Percentiles rank a stretch among this genome's conserved stretches.
These are phyloP conservation scores for Oryzias woworae DNA, from an alignment of 2,113 vertebrate species.

Conservation along the genomic window DNA sequence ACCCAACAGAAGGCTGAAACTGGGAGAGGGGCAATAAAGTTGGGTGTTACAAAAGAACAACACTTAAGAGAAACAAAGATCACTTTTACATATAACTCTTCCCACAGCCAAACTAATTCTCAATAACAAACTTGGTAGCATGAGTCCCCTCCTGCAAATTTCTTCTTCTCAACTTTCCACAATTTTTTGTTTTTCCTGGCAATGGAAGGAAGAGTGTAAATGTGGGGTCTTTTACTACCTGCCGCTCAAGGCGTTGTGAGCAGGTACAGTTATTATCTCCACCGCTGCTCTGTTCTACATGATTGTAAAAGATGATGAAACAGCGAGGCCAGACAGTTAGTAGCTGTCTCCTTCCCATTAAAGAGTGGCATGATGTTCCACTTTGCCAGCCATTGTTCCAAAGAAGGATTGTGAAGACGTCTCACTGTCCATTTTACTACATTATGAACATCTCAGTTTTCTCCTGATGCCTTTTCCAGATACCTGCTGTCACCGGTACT, in stretches of 20 bases:
- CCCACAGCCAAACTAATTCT: not conserved
- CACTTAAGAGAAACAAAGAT: slow-evolving; percentile 48
- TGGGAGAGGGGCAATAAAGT: slow-evolving; percentile 57
- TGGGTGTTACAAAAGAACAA: slow-evolving; percentile 56
- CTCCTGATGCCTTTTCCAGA: slow-evolving; percentile 3
- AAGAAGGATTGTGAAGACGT: slow-evolving; percentile 4
- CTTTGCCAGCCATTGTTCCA: slow-evolving; percentile 9
- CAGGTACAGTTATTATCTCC: slow-evolving; percentile 66
- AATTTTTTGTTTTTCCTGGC: slow-evolving; percentile 22
- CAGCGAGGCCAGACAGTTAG: slow-evolving; percentile 7
- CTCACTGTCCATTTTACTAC: not conserved
- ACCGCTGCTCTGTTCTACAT: slow-evolving; percentile 65
- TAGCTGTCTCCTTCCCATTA: slow-evolving; percentile 16
- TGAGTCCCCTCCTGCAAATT: slow-evolving; percentile 10
- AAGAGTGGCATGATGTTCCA: slow-evolving; percentile 15
- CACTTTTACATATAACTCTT: slow-evolving; percentile 2
- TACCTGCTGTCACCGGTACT: slow-evolving; percentile 13
- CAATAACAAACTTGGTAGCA: slow-evolving; percentile 29
- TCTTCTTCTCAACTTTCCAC: slow-evolving; percentile 16
- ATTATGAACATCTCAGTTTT: no score
- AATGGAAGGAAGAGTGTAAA: slow-evolving; percentile 56
- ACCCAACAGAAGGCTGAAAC: slow-evolving; percentile 58
- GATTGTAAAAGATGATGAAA: slow-evolving; percentile 69
- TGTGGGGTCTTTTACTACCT: slow-evolving; percentile 67
- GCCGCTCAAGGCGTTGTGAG: slow-evolving; percentile 50